Percentiles rank a stretch among this genome's conserved stretches.
phyloP scores from a whole-genome alignment of 1,140 invertebrate species.

The Bactericera cockerelli region DNA sequence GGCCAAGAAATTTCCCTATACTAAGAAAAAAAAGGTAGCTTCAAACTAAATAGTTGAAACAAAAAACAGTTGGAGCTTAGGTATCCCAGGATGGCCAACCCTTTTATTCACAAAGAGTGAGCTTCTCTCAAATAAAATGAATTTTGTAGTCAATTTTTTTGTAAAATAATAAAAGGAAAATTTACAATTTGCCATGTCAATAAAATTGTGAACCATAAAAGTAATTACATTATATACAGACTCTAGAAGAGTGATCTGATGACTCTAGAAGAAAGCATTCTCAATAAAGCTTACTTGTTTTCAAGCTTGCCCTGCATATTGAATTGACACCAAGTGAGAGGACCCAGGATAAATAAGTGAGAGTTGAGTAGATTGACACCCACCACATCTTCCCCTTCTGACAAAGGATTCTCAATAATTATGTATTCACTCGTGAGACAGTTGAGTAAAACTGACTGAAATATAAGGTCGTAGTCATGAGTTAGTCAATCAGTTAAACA shows the following conservation, averaged over 20 bases:
- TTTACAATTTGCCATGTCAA: too few species aligned
- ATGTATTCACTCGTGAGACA: conserved; percentile 82
- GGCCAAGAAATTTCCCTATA: too few species aligned
- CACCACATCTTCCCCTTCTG: conserved; percentile 41
- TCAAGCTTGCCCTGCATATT: conserved; percentile 48
- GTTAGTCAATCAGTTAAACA: too few species aligned
- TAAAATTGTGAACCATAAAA: not conserved
- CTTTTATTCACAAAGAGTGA: too few species aligned
- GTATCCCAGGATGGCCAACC: too few species aligned
- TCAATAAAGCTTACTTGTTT: conserved; percentile 19
- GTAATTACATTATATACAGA: conserved; percentile 32
- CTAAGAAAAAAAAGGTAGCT: too few species aligned
- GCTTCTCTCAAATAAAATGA: too few species aligned
- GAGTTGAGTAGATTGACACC: conserved; percentile 63
- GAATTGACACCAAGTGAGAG: conserved; percentile 49
- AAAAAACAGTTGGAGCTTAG: too few species aligned
- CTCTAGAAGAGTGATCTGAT: not conserved
- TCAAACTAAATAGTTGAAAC: too few species aligned
- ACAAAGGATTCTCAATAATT: conserved; percentile 67
- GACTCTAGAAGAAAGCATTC: not conserved
- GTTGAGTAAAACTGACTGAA: conserved; percentile 64
- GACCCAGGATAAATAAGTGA: conserved; percentile 48
- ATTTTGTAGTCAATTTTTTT: too few species aligned
- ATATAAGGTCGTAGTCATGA: too few species aligned
- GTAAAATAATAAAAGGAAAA: too few species aligned